These are phyloP conservation scores for Cepphus grylle DNA, from an alignment of 2,113 vertebrate genomes.

Conservation along the genomic window DNA sequence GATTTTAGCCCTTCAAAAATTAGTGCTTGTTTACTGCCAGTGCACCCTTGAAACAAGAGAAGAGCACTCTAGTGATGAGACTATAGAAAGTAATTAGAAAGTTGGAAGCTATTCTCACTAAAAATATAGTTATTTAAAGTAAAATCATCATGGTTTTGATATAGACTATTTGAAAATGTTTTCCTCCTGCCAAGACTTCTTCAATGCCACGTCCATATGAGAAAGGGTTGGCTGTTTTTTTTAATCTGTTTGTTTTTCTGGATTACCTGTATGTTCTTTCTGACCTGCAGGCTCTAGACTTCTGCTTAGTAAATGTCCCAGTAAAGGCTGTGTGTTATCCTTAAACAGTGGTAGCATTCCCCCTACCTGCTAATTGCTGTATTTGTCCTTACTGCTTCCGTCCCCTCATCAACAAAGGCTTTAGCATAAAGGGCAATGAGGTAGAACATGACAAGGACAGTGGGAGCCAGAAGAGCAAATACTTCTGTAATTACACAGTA, in stretches of 20 bases:
- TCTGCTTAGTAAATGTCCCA: slow-evolving; percentile 57
- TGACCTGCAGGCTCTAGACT: slow-evolving; percentile 63
- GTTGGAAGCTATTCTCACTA: background rate
- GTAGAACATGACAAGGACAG: slow-evolving; percentile 79
- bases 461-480: slow-evolving; percentile 78
- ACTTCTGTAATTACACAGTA: slow-evolving; percentile 83
- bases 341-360: slow-evolving; percentile 72
- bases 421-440: slow-evolving; percentile 82
- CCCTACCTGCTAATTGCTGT: slow-evolving; percentile 83
- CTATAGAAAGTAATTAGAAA: background rate
- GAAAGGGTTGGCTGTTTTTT: background rate
- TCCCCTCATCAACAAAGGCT: slow-evolving; percentile 78
- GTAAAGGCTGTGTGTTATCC: slow-evolving; percentile 61
- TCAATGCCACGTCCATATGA: background rate
- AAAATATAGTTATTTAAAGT: background rate
- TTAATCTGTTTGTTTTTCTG: background rate
- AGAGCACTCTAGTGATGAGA: background rate
- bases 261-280: slow-evolving; percentile 37
- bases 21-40: background rate
- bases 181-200: background rate
- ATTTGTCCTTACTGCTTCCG: slow-evolving; percentile 78
- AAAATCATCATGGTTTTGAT: background rate
- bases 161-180: background rate
- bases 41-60: background rate
- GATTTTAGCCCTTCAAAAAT: slow-evolving; percentile 15